Conservation (phyloP, 2,888 invertebrate genomes). For the Diploptera punctata region DNA sequence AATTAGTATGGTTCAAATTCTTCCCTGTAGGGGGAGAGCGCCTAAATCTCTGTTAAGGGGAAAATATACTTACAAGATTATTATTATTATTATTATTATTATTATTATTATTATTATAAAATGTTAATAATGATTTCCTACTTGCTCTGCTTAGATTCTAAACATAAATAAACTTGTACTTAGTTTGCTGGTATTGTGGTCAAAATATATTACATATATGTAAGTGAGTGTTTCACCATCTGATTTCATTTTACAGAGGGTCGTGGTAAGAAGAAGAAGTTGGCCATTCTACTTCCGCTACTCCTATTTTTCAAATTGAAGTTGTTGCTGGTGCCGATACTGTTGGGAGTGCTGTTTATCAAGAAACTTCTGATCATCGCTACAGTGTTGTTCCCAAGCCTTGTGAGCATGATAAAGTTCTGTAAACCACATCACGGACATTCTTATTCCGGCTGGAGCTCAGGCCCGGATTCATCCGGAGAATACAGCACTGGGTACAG, state of each 20-base stretch:
- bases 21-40: too few relatives aligned
- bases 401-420: constrained; percentile 57
- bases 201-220: too few relatives aligned
- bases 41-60: too few relatives aligned
- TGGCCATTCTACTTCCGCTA: constrained; percentile 49
- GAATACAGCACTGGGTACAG: constrained; percentile 27
- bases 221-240: too few relatives aligned
- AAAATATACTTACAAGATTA: too few relatives aligned
- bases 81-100: too few relatives aligned
- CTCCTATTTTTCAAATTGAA: constrained; percentile 58
- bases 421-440: constrained; percentile 49
- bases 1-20: too few relatives aligned
- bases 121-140: too few relatives aligned
- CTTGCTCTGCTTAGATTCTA: too few relatives aligned
- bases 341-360: constrained; percentile 67
- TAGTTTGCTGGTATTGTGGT: too few relatives aligned
- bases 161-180: too few relatives aligned
- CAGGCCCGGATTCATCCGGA: constrained; percentile 3
- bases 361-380: constrained; percentile 69
- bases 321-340: constrained; percentile 65
- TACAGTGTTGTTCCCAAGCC: constrained; percentile 65
- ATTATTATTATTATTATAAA: too few relatives aligned
- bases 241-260: constrained; percentile 36
- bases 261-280: constrained; percentile 42
- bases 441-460: constrained; percentile 13